Evolutionary conservation across 2,888 invertebrate species (phyloP).

Genomic region (Leistus spinibarbis): DNA sequence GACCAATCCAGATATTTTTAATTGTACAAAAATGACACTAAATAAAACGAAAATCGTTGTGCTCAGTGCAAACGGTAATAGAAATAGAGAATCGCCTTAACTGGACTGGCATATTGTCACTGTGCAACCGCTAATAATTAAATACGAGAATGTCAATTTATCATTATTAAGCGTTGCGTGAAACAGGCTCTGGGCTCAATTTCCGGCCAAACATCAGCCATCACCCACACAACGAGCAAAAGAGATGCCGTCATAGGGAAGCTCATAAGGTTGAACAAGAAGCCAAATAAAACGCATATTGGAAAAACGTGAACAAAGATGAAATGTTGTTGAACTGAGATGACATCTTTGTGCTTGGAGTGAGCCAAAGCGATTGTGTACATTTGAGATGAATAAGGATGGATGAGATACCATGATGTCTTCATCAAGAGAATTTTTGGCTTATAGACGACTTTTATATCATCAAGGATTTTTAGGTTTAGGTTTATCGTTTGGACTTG

Average conservation of each 20-base stretch:
- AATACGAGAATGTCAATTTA: conserved; percentile 36
- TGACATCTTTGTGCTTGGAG: neutral
- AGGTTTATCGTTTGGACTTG: too few species aligned
- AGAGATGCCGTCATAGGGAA: too few species aligned
- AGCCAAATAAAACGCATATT: neutral
- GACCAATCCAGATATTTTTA: too few species aligned
- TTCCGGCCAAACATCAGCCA: conserved; percentile 9
- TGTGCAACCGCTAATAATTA: conserved; percentile 24
- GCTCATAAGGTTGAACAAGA: neutral
- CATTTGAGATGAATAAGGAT: neutral
- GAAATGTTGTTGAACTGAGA: neutral
- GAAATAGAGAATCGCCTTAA: neutral
- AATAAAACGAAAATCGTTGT: too few species aligned
- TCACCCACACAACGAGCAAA: neutral
- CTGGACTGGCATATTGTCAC: neutral
- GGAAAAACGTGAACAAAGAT: neutral
- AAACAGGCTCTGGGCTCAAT: conserved; percentile 31
- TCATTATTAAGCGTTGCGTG: conserved; percentile 34
- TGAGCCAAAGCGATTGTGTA: neutral
- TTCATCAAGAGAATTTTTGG: neutral
- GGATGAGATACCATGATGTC: too few species aligned
- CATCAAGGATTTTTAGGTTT: too few species aligned
- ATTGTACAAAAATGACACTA: too few species aligned
- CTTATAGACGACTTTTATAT: too few species aligned
- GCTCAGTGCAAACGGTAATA: too few species aligned